These are phyloP conservation scores for Epinephelus awoara DNA, from an alignment of 2,797 vertebrate species.

Conservation along the genomic window DNA sequence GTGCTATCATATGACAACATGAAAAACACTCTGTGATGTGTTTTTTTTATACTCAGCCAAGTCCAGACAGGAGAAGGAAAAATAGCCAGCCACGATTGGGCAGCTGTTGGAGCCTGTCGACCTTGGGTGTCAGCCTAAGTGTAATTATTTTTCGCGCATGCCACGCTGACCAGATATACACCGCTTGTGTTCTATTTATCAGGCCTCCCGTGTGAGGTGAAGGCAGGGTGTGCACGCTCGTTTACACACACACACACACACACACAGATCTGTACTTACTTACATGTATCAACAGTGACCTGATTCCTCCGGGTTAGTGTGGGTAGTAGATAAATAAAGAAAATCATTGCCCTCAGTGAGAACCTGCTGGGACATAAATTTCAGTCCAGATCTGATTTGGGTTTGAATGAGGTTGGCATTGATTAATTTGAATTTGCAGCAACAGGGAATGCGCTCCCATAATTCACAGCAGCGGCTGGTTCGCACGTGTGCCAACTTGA, in stretches of 20 bases:
- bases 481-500: conserved; percentile 53
- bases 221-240: not conserved
- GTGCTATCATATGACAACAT: conserved; percentile 71
- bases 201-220: conserved; percentile 41
- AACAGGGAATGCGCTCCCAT: conserved; percentile 60
- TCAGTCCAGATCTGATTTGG: conserved; percentile 58
- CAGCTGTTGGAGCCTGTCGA: conserved; percentile 77
- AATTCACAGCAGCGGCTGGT: conserved; percentile 61
- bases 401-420: conserved; percentile 65
- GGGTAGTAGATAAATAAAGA: conserved; percentile 61
- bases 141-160: conserved; percentile 78
- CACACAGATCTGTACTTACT: conserved; percentile 12
- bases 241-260: conserved; percentile 10
- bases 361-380: conserved; percentile 54
- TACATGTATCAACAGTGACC: conserved; percentile 58
- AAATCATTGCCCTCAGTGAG: conserved; percentile 41
- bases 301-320: conserved; percentile 50
- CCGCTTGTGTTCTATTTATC: conserved; percentile 66
- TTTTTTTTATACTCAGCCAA: conserved; percentile 62
- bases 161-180: conserved; percentile 77
- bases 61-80: conserved; percentile 72
- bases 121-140: conserved; percentile 78
- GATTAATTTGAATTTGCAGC: conserved; percentile 70
- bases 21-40: conserved; percentile 66
- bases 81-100: conserved; percentile 62